Evolutionary conservation across 2,888 invertebrate genomes (phyloP).

Genomic region (Mamestra brassicae): DNA sequence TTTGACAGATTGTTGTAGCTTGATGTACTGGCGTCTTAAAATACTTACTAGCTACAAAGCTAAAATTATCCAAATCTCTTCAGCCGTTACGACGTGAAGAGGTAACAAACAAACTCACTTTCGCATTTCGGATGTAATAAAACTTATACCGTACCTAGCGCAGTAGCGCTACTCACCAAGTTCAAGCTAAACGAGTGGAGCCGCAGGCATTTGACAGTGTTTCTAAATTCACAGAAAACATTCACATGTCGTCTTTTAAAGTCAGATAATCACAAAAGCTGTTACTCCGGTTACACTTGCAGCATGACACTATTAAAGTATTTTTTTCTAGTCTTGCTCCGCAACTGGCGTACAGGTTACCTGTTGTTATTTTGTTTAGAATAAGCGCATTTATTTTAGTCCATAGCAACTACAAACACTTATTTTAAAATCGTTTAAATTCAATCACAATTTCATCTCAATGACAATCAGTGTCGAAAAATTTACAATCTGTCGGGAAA

Average conservation of each 20-base stretch:
- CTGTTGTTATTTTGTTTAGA: constrained; percentile 11
- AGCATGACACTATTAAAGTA: constrained; percentile 15
- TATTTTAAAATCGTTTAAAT: background rate
- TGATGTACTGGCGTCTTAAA: too few species aligned
- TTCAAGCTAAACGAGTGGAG: background rate
- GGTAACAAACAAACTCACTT: too few species aligned
- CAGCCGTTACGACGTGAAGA: too few species aligned
- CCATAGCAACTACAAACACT: background rate
- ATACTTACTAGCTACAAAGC: too few species aligned
- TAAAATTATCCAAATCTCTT: too few species aligned
- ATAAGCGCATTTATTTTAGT: background rate
- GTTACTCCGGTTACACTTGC: constrained; percentile 39
- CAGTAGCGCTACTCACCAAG: too few species aligned
- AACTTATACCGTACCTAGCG: too few species aligned
- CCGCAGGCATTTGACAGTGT: background rate
- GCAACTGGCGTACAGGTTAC: background rate
- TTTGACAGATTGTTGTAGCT: too few species aligned
- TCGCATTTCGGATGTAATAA: too few species aligned
- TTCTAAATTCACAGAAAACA: constrained; percentile 29
- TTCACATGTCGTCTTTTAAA: constrained; percentile 13
- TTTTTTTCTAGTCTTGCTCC: constrained; percentile 2
- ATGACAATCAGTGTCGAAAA: too few species aligned
- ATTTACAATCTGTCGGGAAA: too few species aligned
- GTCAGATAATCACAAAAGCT: constrained; percentile 32
- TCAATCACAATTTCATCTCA: too few species aligned